Conservation (phyloP, 2,888 invertebrate species). For the Frankliniella fusca region DNA sequence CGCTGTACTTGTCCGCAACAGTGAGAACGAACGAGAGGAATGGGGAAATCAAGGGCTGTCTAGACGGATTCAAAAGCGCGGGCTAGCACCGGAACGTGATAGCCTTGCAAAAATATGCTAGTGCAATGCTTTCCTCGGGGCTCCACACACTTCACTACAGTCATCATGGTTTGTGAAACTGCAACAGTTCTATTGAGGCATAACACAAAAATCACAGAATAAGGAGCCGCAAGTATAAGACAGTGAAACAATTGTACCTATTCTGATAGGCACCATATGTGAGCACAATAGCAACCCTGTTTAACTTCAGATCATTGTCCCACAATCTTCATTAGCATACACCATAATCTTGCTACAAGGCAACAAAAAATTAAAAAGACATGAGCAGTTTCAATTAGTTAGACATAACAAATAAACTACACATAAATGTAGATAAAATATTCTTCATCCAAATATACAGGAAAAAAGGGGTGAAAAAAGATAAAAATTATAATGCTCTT, state of each 20-base stretch:
- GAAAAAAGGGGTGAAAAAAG: neutral
- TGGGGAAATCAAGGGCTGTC: too few species aligned
- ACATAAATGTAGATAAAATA: neutral
- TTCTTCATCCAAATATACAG: neutral
- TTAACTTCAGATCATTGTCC: neutral
- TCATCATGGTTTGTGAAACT: too few species aligned
- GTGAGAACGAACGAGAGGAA: too few species aligned
- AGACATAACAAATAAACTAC: neutral
- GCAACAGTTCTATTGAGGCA: neutral
- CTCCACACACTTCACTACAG: too few species aligned
- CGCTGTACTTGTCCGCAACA: too few species aligned
- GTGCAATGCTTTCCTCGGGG: too few species aligned
- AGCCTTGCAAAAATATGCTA: too few species aligned
- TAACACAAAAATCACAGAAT: neutral
- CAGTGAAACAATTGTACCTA: neutral
- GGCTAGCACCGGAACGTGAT: too few species aligned
- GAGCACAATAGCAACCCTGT: neutral
- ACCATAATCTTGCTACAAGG: neutral
- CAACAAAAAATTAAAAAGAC: neutral
- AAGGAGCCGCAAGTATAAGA: neutral
- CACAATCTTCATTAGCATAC: neutral
- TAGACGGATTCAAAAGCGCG: too few species aligned
- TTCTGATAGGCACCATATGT: neutral
- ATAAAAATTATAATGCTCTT: neutral
- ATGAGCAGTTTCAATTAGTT: conserved; percentile 7